Evolutionary conservation across 2,888 invertebrate genomes (phyloP).

Genomic region (Chloromyia formosa): DNA sequence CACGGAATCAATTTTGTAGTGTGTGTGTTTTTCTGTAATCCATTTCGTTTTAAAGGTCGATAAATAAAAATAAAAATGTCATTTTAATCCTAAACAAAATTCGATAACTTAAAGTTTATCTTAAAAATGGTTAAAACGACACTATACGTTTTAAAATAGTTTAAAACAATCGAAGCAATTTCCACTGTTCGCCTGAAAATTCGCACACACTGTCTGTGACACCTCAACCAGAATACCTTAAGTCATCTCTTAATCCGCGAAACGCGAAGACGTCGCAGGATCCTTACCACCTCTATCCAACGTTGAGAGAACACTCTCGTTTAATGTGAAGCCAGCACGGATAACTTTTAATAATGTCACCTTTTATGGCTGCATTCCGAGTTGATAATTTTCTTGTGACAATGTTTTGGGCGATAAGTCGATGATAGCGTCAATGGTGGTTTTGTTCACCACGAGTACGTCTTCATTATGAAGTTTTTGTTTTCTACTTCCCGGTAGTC

Average conservation of each 20-base stretch:
- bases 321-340: not conserved
- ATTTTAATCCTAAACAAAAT: too few relatives aligned
- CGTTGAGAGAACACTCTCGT: not conserved
- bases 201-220: too few relatives aligned
- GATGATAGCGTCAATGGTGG: conserved; percentile 13
- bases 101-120: too few relatives aligned
- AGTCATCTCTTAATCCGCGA: conserved; percentile 33
- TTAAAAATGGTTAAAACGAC: too few relatives aligned
- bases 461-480: conserved; percentile 27
- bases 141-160: too few relatives aligned
- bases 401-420: conserved; percentile 14
- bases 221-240: not conserved
- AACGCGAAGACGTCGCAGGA: conserved; percentile 12
- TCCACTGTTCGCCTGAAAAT: too few relatives aligned
- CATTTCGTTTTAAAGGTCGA: too few relatives aligned
- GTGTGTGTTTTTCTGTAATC: too few relatives aligned
- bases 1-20: too few relatives aligned
- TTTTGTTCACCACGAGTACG: conserved; percentile 21
- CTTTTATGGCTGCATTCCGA: conserved; percentile 36
- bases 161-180: too few relatives aligned
- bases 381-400: conserved; percentile 32
- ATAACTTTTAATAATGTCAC: conserved; percentile 40
- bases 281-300: not conserved
- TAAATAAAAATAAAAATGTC: too few relatives aligned
- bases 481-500: not conserved